Evolutionary conservation across 2,888 invertebrate species (phyloP), one percentile per base, ranked within the genome.

Genomic region (Eristalis tenax): DNA sequence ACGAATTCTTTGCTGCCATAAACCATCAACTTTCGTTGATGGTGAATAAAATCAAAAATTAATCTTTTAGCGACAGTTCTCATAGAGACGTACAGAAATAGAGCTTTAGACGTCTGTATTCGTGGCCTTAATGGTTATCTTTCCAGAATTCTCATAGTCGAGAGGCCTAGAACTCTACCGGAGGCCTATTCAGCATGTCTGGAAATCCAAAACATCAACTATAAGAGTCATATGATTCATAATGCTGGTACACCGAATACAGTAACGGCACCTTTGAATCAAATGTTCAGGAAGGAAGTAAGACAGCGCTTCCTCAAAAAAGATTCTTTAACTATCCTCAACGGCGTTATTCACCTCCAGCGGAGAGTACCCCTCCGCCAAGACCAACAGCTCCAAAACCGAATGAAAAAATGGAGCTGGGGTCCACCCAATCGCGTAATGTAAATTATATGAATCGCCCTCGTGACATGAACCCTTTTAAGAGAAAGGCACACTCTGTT

Each of bases 11-110:
- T 38, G 84, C 87, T 0, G 73, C 65, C 0, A 61, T 88, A 15
- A 89, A 89, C n/a, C 84, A 84, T 10, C 84, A 89, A 66, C 81
- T 89, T 13, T 89, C 86, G 0, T 40, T 88, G 2, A 83, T 89
- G 15, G 76, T 89, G 1, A 89, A 89, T 38, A 89, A 89, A 69
- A 59, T 89, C 2, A 77, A 89, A 59, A 8, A 10, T 0, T 0
- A 35, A 35, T 35, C 35, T 35, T 35, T 35, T 11, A 35, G 35
- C 4, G n/a, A 50, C 4, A 18, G 4, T 6, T 50, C 50, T n/a
- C 1, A 5, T 50, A 15, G 43, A 50, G n/a, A 50, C 18, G 18
- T 18, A 50, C 1, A 88, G 83, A 11, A 77, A 77, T 22, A 8
- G 73, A 1, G 73, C 57, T 5, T n/a, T 78, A 32, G 74, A 78